phyloP scores from a whole-genome alignment of 1,140 invertebrate species.

The Lamellibrachia luymesi region DNA sequence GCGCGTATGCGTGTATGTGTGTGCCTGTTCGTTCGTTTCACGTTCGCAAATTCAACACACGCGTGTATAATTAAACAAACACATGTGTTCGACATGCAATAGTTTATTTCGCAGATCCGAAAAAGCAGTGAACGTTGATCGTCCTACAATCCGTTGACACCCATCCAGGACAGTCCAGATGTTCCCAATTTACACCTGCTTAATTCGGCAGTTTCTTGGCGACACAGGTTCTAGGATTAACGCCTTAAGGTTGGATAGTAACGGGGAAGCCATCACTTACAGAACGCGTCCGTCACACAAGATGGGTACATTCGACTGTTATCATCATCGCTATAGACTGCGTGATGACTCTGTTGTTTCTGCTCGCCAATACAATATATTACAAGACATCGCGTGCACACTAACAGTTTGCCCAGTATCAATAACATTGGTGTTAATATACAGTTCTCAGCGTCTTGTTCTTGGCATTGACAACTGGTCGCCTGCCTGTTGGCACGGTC shows the following conservation, averaged over 20 bases:
- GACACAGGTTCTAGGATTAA: neutral
- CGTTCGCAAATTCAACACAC: neutral
- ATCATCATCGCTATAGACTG: neutral
- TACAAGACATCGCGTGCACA: neutral
- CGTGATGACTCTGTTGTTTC: neutral
- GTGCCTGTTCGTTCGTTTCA: neutral
- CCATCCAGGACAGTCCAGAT: neutral
- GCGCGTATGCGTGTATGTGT: neutral
- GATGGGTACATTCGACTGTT: neutral
- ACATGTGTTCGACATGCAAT: neutral
- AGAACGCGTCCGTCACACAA: neutral
- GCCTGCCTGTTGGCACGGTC: neutral
- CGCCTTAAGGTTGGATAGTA: neutral
- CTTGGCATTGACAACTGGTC: constrained; percentile 3
- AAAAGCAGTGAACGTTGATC: neutral
- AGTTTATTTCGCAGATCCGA: neutral
- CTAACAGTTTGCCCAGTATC: neutral
- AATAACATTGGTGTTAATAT: neutral
- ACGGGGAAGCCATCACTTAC: neutral
- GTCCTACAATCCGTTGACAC: neutral
- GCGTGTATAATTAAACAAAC: neutral
- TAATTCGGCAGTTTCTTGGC: neutral
- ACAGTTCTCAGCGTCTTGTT: neutral
- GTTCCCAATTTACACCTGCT: neutral
- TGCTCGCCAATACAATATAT: neutral